Conservation (phyloP, 2,888 invertebrate species). For the Deilephila porcellus region DNA sequence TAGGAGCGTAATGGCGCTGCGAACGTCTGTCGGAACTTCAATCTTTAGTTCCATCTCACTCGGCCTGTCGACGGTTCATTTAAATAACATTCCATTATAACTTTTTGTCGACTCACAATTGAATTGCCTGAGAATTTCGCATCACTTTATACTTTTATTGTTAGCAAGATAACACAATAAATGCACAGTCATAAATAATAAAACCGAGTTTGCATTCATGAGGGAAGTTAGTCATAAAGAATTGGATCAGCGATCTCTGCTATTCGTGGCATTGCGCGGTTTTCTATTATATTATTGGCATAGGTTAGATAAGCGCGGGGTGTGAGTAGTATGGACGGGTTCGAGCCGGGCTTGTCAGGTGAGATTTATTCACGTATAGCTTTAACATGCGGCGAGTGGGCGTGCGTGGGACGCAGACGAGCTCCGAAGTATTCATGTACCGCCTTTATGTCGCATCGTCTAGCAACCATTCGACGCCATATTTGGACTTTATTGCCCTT, state of each 20-base stretch:
- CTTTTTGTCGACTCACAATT: constrained; percentile 52
- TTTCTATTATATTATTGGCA: constrained; percentile 42
- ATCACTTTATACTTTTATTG: constrained; percentile 44
- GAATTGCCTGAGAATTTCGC: constrained; percentile 55
- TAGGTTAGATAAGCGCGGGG: constrained; percentile 41
- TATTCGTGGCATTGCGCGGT: constrained; percentile 38
- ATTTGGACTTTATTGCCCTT: constrained; percentile 61
- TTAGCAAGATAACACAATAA: constrained; percentile 39
- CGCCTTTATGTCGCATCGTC: constrained; percentile 63
- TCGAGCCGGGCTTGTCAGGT: constrained; percentile 61
- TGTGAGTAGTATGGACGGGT: constrained; percentile 39
- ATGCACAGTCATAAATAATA: constrained; percentile 35
- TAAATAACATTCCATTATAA: constrained; percentile 37
- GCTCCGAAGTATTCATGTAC: constrained; percentile 55
- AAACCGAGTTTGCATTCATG: constrained; percentile 32
- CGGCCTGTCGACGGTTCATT: constrained; percentile 33
- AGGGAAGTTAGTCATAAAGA: constrained; percentile 35
- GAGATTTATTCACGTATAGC: constrained; percentile 72
- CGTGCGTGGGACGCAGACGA: constrained; percentile 68
- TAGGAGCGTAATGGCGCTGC: constrained; percentile 47
- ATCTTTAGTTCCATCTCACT: constrained; percentile 40
- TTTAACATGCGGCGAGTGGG: constrained; percentile 64
- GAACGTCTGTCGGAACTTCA: constrained; percentile 29
- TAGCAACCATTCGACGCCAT: constrained; percentile 62
- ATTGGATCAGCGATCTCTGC: constrained; percentile 36